A percentile compares a stretch with the other conserved stretches of the same genome.
phyloP scores from a whole-genome alignment of 1,140 invertebrate genomes.

The Eubasilissa regina region DNA sequence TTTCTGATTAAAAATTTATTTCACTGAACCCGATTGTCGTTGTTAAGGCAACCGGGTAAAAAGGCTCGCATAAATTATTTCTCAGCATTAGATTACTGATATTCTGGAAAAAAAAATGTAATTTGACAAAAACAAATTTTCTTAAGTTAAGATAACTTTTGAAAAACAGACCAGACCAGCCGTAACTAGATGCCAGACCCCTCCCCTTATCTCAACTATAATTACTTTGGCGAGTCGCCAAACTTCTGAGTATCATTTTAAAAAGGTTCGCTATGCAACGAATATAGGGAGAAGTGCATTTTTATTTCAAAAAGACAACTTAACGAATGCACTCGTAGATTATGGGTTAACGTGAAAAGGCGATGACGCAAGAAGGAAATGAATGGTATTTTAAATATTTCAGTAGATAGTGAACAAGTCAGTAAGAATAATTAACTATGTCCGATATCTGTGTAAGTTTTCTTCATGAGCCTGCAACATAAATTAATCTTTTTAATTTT shows the following conservation, averaged over 20 bases:
- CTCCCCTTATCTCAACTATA: constrained; percentile 56
- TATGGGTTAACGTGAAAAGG: neutral
- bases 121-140: no score
- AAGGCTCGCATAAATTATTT: no score
- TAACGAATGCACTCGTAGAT: constrained; percentile 21
- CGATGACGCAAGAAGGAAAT: neutral
- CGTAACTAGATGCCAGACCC: constrained; percentile 39
- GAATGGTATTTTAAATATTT: neutral
- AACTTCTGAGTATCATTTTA: constrained; percentile 51
- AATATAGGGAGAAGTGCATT: constrained; percentile 48
- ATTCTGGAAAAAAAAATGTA: no score
- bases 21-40: no score
- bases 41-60: no score
- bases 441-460: no score
- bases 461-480: no score
- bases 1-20: no score
- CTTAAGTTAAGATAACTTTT: neutral
- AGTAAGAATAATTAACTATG: no score
- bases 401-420: neutral
- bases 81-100: no score
- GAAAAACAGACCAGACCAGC: constrained; percentile 21
- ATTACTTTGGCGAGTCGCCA: constrained; percentile 57
- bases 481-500: no score
- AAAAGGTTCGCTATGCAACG: constrained; percentile 43
- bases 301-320: constrained; percentile 39